These are phyloP conservation scores for Eidolon dupreanum DNA, from an alignment of 2,797 vertebrate genomes.

Conservation along the genomic window DNA sequence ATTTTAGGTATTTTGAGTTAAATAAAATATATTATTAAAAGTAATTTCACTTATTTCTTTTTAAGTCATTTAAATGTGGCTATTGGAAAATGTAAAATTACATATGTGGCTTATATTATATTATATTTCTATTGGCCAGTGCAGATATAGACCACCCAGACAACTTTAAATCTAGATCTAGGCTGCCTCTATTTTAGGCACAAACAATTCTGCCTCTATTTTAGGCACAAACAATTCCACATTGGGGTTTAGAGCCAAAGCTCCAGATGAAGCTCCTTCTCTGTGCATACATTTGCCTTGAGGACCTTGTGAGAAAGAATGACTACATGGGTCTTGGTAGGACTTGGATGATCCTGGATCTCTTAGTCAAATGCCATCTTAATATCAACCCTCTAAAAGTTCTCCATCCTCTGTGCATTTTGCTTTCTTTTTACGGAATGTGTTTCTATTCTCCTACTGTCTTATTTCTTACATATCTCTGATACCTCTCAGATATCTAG, in stretches of 20 bases:
- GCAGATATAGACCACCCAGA: neutral
- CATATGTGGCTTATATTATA: neutral
- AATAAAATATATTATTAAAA: conserved; percentile 27
- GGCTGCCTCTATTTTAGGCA: neutral
- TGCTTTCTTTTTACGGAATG: neutral
- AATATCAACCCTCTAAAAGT: neutral
- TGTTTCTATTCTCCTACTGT: neutral
- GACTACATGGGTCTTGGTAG: neutral
- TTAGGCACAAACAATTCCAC: neutral
- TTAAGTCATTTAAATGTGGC: neutral
- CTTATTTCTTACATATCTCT: neutral
- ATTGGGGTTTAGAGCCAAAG: neutral
- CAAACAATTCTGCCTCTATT: neutral
- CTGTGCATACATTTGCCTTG: neutral
- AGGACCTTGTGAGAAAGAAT: neutral
- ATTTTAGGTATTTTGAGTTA: neutral
- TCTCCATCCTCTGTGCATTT: neutral
- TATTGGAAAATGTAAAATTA: conserved; percentile 1
- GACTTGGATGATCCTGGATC: neutral
- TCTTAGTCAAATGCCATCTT: neutral
- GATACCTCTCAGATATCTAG: neutral
- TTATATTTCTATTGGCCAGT: neutral
- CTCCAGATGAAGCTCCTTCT: neutral
- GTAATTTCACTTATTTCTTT: neutral
- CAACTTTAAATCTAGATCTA: neutral